A percentile compares a stretch with the other conserved stretches of the same genome.
phyloP scores from a whole-genome alignment of 2,888 invertebrate genomes.

The Pecten maximus region DNA sequence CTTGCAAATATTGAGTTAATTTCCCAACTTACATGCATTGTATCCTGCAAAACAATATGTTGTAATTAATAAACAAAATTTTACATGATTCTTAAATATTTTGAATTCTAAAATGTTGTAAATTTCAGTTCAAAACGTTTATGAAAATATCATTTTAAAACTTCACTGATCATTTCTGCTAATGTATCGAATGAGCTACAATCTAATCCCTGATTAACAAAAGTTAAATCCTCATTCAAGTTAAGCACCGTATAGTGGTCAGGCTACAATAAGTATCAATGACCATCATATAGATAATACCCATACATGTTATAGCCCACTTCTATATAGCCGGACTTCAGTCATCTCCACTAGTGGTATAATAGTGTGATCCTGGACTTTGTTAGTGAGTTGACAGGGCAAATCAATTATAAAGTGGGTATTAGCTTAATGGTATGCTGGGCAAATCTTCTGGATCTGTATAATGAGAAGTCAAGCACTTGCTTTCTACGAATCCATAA shows the following conservation, averaged over 20 bases:
- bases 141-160: neutral
- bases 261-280: neutral
- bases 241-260: conserved; percentile 6
- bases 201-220: neutral
- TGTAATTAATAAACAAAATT: neutral
- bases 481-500: neutral
- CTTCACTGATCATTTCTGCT: too few species aligned
- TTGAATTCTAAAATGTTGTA: neutral
- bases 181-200: too few species aligned
- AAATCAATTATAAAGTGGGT: conserved; percentile 14
- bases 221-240: neutral
- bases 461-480: neutral
- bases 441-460: neutral
- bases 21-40: neutral
- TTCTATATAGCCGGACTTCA: neutral
- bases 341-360: neutral
- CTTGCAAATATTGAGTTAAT: neutral
- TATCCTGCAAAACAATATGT: too few species aligned
- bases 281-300: neutral
- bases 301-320: neutral
- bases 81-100: neutral
- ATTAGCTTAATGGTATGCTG: neutral
- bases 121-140: neutral
- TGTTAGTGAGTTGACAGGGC: neutral
- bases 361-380: neutral